phyloP scores from a whole-genome alignment of 2,113 vertebrate species.

The Puffinus mauretanicus region DNA sequence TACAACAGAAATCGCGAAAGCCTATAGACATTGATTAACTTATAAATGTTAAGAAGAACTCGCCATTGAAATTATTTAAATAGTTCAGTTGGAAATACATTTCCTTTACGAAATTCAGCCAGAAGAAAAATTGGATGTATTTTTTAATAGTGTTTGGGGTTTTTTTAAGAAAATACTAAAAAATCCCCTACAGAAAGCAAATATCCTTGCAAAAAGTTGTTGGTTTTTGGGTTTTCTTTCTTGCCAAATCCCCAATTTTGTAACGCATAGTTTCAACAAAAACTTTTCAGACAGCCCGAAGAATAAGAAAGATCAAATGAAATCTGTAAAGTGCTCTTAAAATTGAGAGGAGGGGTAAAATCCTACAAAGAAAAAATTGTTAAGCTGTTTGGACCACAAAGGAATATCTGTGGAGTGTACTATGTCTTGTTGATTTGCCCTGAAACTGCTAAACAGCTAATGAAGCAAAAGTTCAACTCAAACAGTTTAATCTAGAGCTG shows the following conservation, averaged over 20 bases:
- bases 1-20: background rate
- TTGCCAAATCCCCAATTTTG: constrained; percentile 30
- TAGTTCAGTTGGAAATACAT: background rate
- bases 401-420: background rate
- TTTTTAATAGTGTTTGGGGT: background rate
- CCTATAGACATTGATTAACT: background rate
- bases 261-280: background rate
- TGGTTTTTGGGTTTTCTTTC: background rate
- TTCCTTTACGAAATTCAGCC: background rate
- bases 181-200: background rate
- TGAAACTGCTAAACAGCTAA: constrained; percentile 32
- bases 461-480: background rate
- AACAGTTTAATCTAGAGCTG: background rate
- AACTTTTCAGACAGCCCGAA: background rate
- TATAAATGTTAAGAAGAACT: background rate
- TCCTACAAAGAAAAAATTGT: background rate
- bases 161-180: background rate
- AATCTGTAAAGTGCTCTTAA: background rate
- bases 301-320: background rate
- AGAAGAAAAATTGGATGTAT: background rate
- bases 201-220: background rate
- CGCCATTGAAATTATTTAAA: background rate
- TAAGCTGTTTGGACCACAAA: background rate
- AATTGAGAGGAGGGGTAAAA: background rate
- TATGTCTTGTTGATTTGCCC: constrained; percentile 1